Percentiles rank a stretch among this genome's conserved stretches.
Conservation (phyloP, 2,888 invertebrate genomes). For the Lamproptera curius region DNA sequence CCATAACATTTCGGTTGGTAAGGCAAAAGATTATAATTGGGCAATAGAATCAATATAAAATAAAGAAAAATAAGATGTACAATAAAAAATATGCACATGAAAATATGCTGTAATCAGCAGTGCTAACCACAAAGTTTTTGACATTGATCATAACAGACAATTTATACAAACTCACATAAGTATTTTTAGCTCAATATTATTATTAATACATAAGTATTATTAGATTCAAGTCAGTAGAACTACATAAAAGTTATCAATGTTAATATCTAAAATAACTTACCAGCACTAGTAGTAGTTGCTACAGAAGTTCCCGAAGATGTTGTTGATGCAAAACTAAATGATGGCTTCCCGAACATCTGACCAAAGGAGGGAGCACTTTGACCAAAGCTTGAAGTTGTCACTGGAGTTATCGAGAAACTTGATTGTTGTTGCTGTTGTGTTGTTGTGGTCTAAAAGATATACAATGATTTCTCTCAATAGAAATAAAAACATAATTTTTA, state of each 20-base stretch:
- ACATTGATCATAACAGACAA: not conserved
- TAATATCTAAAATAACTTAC: slow-evolving; percentile 9
- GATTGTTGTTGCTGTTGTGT: slow-evolving; percentile 32
- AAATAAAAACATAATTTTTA: no score
- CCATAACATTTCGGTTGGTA: no score
- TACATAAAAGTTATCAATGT: no score
- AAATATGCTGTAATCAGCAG: not conserved
- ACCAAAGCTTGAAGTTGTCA: slow-evolving; percentile 18
- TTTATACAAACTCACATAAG: no score
- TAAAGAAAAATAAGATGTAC: no score
- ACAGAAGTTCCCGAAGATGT: slow-evolving; percentile 23
- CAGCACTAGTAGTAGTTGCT: slow-evolving; percentile 29
- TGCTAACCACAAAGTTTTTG: not conserved
- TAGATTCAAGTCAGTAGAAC: no score
- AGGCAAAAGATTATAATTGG: no score
- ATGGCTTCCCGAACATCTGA: slow-evolving; percentile 21
- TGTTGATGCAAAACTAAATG: slow-evolving; percentile 31
- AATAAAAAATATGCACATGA: no score
- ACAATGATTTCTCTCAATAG: no score
- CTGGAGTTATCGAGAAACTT: slow-evolving; percentile 25
- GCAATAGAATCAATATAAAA: no score
- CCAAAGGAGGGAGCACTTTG: slow-evolving; percentile 29
- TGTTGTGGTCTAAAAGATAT: slow-evolving; percentile 8
- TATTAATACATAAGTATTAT: no score
- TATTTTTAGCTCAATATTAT: no score